Evolutionary conservation across 1,140 invertebrate genomes (phyloP).

Genomic region (Anoplophora glabripennis): DNA sequence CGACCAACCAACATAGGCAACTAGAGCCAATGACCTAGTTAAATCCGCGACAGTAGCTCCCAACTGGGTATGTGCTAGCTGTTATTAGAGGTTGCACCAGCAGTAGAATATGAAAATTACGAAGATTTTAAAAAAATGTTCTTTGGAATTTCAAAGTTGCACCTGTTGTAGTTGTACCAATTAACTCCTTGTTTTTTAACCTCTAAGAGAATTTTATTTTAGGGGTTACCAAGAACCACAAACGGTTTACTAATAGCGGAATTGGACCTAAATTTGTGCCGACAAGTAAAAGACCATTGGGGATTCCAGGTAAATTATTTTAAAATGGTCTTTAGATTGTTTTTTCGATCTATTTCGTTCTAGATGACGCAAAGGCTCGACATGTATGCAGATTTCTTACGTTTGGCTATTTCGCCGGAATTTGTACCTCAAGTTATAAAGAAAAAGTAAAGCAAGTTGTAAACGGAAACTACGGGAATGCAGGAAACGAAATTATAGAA

Average conservation of each 20-base stretch:
- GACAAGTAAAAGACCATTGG: slow-evolving; percentile 95
- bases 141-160: too few species aligned
- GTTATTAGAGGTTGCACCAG: too few species aligned
- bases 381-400: slow-evolving; percentile 79
- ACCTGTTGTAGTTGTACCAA: neutral
- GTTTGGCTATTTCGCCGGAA: slow-evolving; percentile 62
- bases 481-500: too few species aligned
- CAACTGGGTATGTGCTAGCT: too few species aligned
- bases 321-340: neutral
- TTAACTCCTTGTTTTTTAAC: neutral
- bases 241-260: slow-evolving; percentile 91
- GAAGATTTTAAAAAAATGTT: too few species aligned
- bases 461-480: too few species aligned
- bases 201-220: slow-evolving; percentile 39
- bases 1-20: too few species aligned
- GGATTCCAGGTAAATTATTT: slow-evolving; percentile 70
- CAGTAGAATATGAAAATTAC: too few species aligned
- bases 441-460: too few species aligned
- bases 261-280: slow-evolving; percentile 91
- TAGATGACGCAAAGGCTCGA: slow-evolving; percentile 95
- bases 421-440: slow-evolving; percentile 73
- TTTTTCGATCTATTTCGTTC: slow-evolving; percentile 39
- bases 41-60: too few species aligned
- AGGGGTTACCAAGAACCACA: slow-evolving; percentile 79
- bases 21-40: too few species aligned